Conservation (phyloP, 37 sponge, comb jelly and placozoan genomes). For the Cliona cf. orientalis region DNA sequence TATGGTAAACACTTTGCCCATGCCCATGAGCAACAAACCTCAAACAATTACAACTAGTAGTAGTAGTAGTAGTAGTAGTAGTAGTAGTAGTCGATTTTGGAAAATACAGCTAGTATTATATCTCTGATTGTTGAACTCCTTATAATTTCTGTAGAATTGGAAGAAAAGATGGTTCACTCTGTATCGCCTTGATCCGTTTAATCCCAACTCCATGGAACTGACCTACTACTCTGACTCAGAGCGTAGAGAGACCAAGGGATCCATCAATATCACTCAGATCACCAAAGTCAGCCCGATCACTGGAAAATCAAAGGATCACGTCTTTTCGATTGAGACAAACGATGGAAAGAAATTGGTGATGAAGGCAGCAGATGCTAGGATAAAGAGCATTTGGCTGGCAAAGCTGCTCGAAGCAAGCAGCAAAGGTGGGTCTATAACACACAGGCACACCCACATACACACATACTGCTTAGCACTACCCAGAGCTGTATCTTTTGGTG, state of each 20-base stretch:
- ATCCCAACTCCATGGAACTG: slow-evolving; percentile 39
- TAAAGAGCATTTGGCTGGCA: slow-evolving; percentile 73
- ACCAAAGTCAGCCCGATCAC: slow-evolving; percentile 54
- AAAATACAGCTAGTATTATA: no score
- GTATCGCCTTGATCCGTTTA: slow-evolving; percentile 14
- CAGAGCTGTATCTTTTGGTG: no score
- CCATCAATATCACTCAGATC: slow-evolving; percentile 50
- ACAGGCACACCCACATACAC: not conserved
- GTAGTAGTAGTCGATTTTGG: no score
- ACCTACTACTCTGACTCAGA: slow-evolving; percentile 61
- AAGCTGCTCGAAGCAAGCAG: slow-evolving; percentile 63
- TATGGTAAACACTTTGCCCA: no score
- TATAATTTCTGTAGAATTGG: slow-evolving; percentile 58
- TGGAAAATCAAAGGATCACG: slow-evolving; percentile 42
- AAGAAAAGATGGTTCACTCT: slow-evolving; percentile 77
- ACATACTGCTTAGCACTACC: no score
- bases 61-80: no score
- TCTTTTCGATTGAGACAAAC: slow-evolving; percentile 70
- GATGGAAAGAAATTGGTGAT: slow-evolving; percentile 57
- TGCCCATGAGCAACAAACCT: no score
- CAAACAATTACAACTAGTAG: no score
- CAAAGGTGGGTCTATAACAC: slow-evolving; percentile 37
- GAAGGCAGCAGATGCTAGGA: slow-evolving; percentile 32
- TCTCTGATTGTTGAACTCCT: not conserved
- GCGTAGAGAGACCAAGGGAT: slow-evolving; percentile 46